Percentiles rank a stretch among this genome's conserved stretches.
phyloP scores from a whole-genome alignment of 2,797 vertebrate species.

The Huso huso region DNA sequence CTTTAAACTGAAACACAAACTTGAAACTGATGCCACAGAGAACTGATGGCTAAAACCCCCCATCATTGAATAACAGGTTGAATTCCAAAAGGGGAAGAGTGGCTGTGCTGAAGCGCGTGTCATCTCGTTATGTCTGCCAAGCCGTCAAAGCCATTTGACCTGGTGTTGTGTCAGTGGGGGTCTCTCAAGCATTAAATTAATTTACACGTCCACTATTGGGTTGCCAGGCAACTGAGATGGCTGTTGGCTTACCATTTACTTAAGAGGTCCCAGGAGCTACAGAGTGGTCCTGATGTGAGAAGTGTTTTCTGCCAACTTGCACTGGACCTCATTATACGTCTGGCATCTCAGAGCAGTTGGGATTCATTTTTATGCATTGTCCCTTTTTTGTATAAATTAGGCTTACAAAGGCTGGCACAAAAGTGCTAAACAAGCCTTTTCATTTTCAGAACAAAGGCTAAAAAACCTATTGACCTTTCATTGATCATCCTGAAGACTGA shows the following conservation, averaged over 20 bases:
- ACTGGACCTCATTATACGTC: constrained; percentile 5
- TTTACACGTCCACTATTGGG: constrained; percentile 11
- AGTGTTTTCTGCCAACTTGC: background rate
- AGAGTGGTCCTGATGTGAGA: constrained; percentile 16
- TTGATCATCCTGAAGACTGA: too few species aligned
- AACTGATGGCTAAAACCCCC: background rate
- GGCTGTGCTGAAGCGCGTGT: background rate
- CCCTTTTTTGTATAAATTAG: constrained; percentile 10
- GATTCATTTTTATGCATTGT: constrained; percentile 1
- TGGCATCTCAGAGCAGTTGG: background rate
- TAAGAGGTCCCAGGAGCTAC: constrained; percentile 31
- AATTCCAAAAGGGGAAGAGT: background rate
- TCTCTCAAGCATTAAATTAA: constrained; percentile 35
- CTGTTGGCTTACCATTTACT: constrained; percentile 41
- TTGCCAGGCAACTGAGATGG: constrained; percentile 44
- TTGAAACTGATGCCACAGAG: background rate
- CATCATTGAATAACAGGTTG: background rate
- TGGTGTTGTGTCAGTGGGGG: constrained; percentile 19
- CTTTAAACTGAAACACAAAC: background rate
- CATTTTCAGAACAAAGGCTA: background rate
- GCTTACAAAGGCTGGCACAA: background rate
- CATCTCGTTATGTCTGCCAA: background rate
- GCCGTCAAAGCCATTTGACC: background rate
- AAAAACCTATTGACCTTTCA: background rate
- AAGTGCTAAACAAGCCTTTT: constrained; percentile 6